Evolutionary conservation across 2,113 vertebrate species (phyloP), one percentile per base, ranked within the genome.

Genomic region (Dinomys branickii): DNA sequence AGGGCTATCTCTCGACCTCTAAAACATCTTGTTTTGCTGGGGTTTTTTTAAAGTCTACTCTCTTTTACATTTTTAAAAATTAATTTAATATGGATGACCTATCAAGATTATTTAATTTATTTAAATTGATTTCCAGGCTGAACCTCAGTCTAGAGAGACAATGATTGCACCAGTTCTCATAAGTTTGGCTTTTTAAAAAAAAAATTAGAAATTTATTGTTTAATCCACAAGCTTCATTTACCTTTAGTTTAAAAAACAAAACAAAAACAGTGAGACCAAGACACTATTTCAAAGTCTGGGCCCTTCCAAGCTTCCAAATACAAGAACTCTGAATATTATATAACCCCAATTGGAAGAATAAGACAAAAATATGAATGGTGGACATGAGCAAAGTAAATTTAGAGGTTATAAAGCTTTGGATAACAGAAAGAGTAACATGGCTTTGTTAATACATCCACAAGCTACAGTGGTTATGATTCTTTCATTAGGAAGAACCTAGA

Each of bases 81-180:
- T 90, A 90, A 97, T 97, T 97, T 98, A 85, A 92, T 97, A 69
- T 41, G 4, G 44, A 84, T 19, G 38, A 50, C 67, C 88, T 97
- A 94, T 97, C 86, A 90, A 95, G 33, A 78, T 73, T 97, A 91
- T 96, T 98, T 98, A 97, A 97, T 77, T 67, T 98, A 92, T 96
- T 98, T 98, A 98, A 97, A 97, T 87, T 94, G 80, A 98, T 78
- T 65, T 19, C 54, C 41, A 7, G 93, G 52, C 85, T 94, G 94
- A 97, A 87, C 82, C 50, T 95, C 77, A 85, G 59, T 88, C 67
- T 13, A 13, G n/a, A 88, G 63, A 91, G 80, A 85, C 90, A 67
- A 69, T 71, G 88, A n/a, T n/a, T n/a, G 35, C 17, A 2, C 52
- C 61, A 54, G 38, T 86, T 81, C 75, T 97, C 89, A 82, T 38